phyloP scores from a whole-genome alignment of 1,140 invertebrate genomes.

The Heliconius nattereri region DNA sequence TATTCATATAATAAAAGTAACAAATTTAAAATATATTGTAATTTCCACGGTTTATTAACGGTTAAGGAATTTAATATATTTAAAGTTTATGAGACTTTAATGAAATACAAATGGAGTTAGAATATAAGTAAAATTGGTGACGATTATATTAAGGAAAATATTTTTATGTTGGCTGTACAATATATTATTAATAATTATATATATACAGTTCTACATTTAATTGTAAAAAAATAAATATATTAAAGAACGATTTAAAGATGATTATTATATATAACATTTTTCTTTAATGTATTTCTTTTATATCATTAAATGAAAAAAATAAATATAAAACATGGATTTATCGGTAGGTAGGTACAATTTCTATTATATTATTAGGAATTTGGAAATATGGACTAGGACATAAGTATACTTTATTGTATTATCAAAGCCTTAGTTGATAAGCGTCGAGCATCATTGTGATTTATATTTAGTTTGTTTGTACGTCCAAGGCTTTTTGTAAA shows the following conservation, averaged over 20 bases:
- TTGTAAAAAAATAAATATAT: not conserved
- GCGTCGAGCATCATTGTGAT: constrained; percentile 1
- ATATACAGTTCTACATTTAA: not conserved
- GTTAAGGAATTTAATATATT: not conserved
- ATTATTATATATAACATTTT: no score
- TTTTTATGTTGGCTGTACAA: not conserved
- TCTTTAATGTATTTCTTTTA: no score
- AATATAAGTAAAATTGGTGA: not conserved
- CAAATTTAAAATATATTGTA: no score
- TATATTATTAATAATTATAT: not conserved
- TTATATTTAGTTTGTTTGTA: constrained; percentile 4
- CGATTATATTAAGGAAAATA: not conserved
- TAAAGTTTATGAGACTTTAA: no score
- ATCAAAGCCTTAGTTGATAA: not conserved
- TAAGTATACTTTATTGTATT: not conserved
- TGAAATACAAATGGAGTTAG: not conserved
- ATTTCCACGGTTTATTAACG: not conserved
- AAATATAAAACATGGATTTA: not conserved
- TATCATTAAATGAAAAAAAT: not conserved
- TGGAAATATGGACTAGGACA: not conserved
- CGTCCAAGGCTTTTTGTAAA: not conserved
- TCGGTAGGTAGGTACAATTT: not conserved
- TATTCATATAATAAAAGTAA: no score
- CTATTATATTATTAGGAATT: constrained; percentile 4
- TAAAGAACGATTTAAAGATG: no score